Base-by-base conservation (phyloP, 2,113 vertebrate genomes). In the Vulpes vulpes region DNA sequence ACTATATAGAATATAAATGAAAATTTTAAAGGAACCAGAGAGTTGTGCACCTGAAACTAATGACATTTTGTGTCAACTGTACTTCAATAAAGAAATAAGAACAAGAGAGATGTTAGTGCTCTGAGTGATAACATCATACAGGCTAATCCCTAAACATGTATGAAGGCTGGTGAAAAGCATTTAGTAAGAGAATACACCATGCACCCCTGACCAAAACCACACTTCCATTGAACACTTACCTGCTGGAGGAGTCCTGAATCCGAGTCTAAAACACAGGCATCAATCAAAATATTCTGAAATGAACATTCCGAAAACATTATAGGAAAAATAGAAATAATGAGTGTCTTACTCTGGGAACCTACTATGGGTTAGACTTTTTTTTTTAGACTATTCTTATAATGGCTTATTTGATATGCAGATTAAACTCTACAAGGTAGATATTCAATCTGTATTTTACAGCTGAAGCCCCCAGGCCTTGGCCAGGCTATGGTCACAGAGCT, bases 211-310 rank as follows among this genome's bases (percentile, higher is more conserved):
- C 3, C 15, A 5, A 1, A 32, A 35, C 17, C 49, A 3, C n/a
- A 2, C 25, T 4, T 6, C n/a, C 17, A 8, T 1, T 38, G 43
- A 62, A 16, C 22, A 95, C 86, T 5, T 99, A 99, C 99, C 99
- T 99, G 99, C 82, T 99, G 99, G 9, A 99, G 99, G 57, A 99
- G 99, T 80, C 99, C 99, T 0, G 99, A 99, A 93, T 99, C 99
- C 0, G 99, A 98, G 95, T 99, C 99, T 97, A 99, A 98, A 82
- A 99, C 99, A 94, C 99, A 99, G 32, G 99, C 99, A 96, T 99
- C 99, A 12, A 99, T 99, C 97, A 99, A 98, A 98, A 99, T 98
- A 97, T 98, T 99, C 99, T 99, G 98, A 95, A 98, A 98, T 16
- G 16, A 88, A 76, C 81, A 91, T 97, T 93, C 57, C 8, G 0